Conservation (phyloP, 2,888 invertebrate genomes). For the Muschampia plurimacula region DNA sequence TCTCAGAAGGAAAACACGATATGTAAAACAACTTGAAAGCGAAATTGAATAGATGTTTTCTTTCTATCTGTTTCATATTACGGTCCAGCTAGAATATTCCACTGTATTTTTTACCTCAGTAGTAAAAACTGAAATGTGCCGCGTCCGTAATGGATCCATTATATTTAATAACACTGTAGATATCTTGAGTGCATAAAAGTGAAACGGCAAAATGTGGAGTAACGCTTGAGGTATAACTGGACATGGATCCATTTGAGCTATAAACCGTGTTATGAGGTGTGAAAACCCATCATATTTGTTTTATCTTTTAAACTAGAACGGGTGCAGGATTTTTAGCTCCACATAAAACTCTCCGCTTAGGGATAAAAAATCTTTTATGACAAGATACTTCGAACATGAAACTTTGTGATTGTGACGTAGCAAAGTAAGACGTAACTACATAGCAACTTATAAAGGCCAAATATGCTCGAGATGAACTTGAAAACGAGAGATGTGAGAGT, state of each 20-base stretch:
- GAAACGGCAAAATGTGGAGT: constrained; percentile 16
- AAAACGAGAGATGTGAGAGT: no score
- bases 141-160: constrained; percentile 39
- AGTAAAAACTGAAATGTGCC: constrained; percentile 39
- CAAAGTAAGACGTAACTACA: no score
- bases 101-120: constrained; percentile 25
- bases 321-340: not conserved
- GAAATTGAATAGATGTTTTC: constrained; percentile 23
- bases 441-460: no score
- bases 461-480: no score
- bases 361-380: not conserved
- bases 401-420: not conserved
- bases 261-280: constrained; percentile 10
- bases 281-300: not conserved
- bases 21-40: constrained; percentile 18
- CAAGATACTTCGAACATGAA: not conserved
- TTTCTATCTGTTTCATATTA: constrained; percentile 24
- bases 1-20: constrained; percentile 6
- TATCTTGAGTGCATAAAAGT: constrained; percentile 19
- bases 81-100: constrained; percentile 4
- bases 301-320: not conserved
- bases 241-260: constrained; percentile 10
- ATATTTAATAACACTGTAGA: constrained; percentile 39
- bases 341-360: not conserved
- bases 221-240: constrained; percentile 13